These are phyloP conservation scores for Troides helena DNA, from an alignment of 2,888 invertebrate species.

Conservation along the genomic window DNA sequence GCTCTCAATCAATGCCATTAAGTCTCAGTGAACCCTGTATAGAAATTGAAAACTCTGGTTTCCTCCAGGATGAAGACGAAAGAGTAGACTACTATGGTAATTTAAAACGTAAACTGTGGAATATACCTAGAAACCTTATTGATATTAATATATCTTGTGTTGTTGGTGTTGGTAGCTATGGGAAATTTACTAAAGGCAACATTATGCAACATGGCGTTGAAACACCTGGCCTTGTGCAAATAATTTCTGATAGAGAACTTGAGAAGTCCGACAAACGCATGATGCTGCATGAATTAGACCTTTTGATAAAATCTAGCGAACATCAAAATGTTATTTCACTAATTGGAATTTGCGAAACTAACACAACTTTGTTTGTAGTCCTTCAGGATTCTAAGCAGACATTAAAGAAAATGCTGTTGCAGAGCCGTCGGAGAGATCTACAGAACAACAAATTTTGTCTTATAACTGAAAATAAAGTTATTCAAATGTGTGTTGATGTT, in stretches of 20 bases:
- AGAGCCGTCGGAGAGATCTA: constrained; percentile 78
- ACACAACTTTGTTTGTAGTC: constrained; percentile 86
- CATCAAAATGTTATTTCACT: constrained; percentile 87
- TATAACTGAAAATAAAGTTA: constrained; percentile 81
- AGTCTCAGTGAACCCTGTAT: constrained; percentile 89
- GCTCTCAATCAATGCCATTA: constrained; percentile 81
- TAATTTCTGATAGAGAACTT: constrained; percentile 80
- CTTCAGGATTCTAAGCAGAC: constrained; percentile 84
- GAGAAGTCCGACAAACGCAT: constrained; percentile 75
- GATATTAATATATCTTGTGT: constrained; percentile 85
- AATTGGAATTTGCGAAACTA: constrained; percentile 89
- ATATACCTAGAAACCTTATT: constrained; percentile 84
- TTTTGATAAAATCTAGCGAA: constrained; percentile 84
- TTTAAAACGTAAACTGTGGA: constrained; percentile 87
- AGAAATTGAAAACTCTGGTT: constrained; percentile 90
- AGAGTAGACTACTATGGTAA: constrained; percentile 86
- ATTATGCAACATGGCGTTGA: constrained; percentile 82
- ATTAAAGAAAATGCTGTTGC: constrained; percentile 85
- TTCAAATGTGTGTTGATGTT: constrained; percentile 84
- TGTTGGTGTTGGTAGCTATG: constrained; percentile 88
- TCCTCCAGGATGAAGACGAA: constrained; percentile 86
- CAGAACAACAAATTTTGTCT: constrained; percentile 80
- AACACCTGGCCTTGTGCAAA: constrained; percentile 82
- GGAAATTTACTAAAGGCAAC: constrained; percentile 86
- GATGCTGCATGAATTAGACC: constrained; percentile 85